phyloP scores from a whole-genome alignment of 1,140 invertebrate genomes.

The Thaumetopoea pityocampa region DNA sequence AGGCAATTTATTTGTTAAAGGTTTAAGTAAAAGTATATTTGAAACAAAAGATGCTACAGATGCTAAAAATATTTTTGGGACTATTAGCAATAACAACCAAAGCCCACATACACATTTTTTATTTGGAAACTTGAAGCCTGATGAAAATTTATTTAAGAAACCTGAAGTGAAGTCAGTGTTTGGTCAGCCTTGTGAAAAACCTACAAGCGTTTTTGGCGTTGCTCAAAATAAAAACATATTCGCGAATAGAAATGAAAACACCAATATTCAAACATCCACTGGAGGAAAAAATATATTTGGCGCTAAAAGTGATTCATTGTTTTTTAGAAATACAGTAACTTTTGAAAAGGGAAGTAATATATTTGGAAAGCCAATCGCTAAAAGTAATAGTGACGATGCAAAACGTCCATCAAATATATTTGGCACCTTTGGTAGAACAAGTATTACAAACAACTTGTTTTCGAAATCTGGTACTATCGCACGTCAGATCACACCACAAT shows the following conservation, averaged over 20 bases:
- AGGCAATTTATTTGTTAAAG: too few relatives aligned
- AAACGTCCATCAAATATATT: conserved; percentile 38
- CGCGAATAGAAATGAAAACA: too few relatives aligned
- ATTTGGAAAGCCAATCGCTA: conserved; percentile 24
- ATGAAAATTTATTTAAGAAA: conserved; percentile 31
- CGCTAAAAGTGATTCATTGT: conserved; percentile 27
- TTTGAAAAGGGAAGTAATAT: conserved; percentile 27
- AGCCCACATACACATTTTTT: conserved; percentile 16
- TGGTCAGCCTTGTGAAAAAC: conserved; percentile 17
- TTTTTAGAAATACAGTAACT: conserved; percentile 18
- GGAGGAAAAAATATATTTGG: conserved; percentile 16
- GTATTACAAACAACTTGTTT: conserved; percentile 18
- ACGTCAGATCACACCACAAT: conserved; percentile 9
- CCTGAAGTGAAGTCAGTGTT: conserved; percentile 34
- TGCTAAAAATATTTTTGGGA: conserved; percentile 15
- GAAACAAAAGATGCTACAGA: conserved; percentile 6
- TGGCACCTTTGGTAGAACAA: conserved; percentile 30
- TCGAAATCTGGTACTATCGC: conserved; percentile 17
- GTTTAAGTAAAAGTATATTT: too few relatives aligned
- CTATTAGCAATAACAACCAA: conserved; percentile 4
- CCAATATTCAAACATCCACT: too few relatives aligned
- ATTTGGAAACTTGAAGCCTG: conserved; percentile 8
- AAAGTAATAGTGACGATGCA: conserved; percentile 4
- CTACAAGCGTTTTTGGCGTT: too few relatives aligned
- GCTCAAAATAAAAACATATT: too few relatives aligned